Base-by-base conservation (phyloP, 2,113 vertebrate genomes). In the Fukomys damarensis region DNA sequence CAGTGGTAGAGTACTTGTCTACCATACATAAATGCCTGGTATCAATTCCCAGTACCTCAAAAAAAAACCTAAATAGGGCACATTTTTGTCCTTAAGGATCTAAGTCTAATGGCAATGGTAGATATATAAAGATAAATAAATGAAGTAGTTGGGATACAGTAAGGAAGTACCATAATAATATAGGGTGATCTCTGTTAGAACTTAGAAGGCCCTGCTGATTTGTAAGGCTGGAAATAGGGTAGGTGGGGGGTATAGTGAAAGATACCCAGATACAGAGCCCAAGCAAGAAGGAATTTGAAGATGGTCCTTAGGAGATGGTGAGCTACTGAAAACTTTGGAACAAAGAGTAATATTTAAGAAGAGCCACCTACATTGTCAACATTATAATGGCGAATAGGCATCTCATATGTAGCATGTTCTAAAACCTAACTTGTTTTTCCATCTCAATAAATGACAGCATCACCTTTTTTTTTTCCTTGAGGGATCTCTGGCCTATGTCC, bases 301-400 rank as follows among this genome's bases (percentile, higher is more conserved):
- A 68, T 76, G 38, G 32, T 91, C 58, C 49, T 74, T 49, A 81
- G 19, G 26, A 74, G 14, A 30, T 17, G 28, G 65, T 59, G 80
- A n/a, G 17, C 35, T 82, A 32, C 20, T 86, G 74, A 91, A 87
- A 46, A 83, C 28, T 96, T 90, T 87, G 26, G n/a, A 85, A 76
- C 46, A 85, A 80, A 32, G 68, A 84, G 10, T 93, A 74, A 56
- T 49, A 66, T 32, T 93, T 68, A 46, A 84, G 46, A 74, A 79
- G 79, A 79, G 30, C n/a, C 54, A 82, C 1, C 81, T 63, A 72
- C 59, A 17, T 95, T 93, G 59, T 91, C 70, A 91, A 14, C n/a
- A 77, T 54, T 20, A 5, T 90, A 70, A 52, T 86, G 65, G 89
- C 46, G 41, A 65, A 43, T 19, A 68, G 76, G 12, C 4, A 82